Conservation (phyloP, 2,888 invertebrate genomes). For the Tiliacea citrago region DNA sequence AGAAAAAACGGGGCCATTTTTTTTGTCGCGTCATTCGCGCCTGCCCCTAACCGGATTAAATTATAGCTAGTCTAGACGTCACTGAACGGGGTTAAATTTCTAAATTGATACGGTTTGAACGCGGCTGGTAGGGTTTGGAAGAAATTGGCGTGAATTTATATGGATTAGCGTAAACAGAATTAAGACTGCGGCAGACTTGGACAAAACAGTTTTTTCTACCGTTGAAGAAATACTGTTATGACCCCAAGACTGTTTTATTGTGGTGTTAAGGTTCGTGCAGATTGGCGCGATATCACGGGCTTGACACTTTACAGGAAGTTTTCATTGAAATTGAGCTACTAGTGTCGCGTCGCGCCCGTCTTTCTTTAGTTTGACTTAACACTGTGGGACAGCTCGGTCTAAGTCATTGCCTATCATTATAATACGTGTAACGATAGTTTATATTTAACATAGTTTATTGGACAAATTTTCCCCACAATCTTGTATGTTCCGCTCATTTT, state of each 20-base stretch:
- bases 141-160: neutral
- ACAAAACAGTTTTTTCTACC: too few species aligned
- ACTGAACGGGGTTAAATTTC: slow-evolving; percentile 69
- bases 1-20: slow-evolving; percentile 74
- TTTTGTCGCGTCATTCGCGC: slow-evolving; percentile 70
- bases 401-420: neutral
- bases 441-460: neutral
- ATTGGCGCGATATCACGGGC: too few species aligned
- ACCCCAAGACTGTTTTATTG: neutral
- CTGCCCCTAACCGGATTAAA: slow-evolving; percentile 74
- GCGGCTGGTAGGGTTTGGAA: slow-evolving; percentile 5
- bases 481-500: neutral
- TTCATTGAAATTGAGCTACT: too few species aligned
- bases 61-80: slow-evolving; percentile 76
- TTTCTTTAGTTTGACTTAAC: neutral
- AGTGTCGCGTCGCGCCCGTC: too few species aligned
- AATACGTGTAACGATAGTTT: neutral
- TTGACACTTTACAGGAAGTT: too few species aligned
- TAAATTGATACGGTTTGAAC: slow-evolving; percentile 56
- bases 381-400: neutral
- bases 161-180: neutral
- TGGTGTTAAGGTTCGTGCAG: too few species aligned
- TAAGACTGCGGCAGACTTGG: neutral
- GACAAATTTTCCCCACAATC: neutral
- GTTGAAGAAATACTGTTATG: neutral